Conservation (phyloP, 2,797 vertebrate genomes). For the Tympanoctomys barrerae region DNA sequence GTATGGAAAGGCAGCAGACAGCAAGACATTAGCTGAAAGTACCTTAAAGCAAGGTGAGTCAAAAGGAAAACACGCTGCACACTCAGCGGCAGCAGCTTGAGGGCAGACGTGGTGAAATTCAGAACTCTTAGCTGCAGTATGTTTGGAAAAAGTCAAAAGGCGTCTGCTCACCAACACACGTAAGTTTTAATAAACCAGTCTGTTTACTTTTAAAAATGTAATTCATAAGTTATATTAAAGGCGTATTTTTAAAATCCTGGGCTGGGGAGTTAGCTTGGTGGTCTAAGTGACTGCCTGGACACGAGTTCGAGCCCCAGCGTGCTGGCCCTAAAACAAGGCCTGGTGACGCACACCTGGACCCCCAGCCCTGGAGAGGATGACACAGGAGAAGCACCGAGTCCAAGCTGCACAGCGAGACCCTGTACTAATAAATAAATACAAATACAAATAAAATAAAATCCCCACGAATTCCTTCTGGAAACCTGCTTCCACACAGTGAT, state of each 20-base stretch:
- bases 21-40: not conserved
- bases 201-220: conserved; percentile 46
- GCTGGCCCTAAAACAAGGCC: too few species aligned
- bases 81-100: conserved; percentile 25
- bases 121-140: conserved; percentile 41
- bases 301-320: too few species aligned
- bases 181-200: conserved; percentile 13
- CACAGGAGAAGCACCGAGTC: too few species aligned
- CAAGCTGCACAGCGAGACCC: too few species aligned
- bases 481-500: not conserved
- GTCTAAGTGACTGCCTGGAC: too few species aligned
- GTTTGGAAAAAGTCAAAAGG: not conserved
- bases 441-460: too few species aligned
- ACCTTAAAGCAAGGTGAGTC: not conserved
- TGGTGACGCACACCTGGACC: too few species aligned
- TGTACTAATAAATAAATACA: too few species aligned
- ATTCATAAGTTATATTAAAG: not conserved
- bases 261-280: too few species aligned
- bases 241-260: not conserved
- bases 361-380: too few species aligned
- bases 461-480: conserved; percentile 1
- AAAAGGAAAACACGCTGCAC: conserved; percentile 57
- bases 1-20: not conserved
- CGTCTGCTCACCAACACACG: not conserved
- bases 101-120: not conserved